Conservation (phyloP, 2,888 invertebrate species). For the Stenodera caucasica region DNA sequence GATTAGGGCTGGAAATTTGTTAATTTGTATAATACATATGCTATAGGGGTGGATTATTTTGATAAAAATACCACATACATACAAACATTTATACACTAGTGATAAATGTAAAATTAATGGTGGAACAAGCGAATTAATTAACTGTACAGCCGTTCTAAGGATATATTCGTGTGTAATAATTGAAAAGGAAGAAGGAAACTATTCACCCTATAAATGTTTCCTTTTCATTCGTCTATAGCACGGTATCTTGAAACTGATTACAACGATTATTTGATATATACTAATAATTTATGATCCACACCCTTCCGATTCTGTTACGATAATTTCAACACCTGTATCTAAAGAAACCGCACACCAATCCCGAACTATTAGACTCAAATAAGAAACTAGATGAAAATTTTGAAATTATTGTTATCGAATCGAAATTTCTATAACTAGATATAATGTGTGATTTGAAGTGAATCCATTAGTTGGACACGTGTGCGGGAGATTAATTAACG, state of each 20-base stretch:
- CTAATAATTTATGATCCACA: conserved; percentile 50
- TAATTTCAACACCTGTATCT: conserved; percentile 54
- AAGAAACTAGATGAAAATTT: too few species aligned
- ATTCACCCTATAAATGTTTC: conserved; percentile 31
- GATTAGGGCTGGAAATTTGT: conserved; percentile 6
- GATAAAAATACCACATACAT: not conserved
- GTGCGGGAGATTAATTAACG: conserved; percentile 21
- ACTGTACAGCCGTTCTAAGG: not conserved
- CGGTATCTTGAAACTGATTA: conserved; percentile 35
- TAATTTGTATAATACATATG: not conserved
- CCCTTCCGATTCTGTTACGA: conserved; percentile 55
- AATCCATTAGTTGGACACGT: conserved; percentile 22
- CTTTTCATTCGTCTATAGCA: conserved; percentile 12
- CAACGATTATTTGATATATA: conserved; percentile 46
- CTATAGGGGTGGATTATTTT: not conserved
- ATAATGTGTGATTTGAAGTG: not conserved
- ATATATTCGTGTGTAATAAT: conserved; percentile 21
- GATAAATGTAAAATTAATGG: too few species aligned
- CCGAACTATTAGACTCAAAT: too few species aligned
- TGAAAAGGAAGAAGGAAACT: conserved; percentile 28
- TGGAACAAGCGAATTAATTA: not conserved
- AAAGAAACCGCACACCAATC: not conserved
- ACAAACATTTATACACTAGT: too few species aligned
- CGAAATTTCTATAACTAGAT: too few species aligned
- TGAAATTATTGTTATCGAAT: too few species aligned